Base-by-base conservation (phyloP, 2,888 invertebrate genomes). In the Caenorhabditis sp. region DNA sequence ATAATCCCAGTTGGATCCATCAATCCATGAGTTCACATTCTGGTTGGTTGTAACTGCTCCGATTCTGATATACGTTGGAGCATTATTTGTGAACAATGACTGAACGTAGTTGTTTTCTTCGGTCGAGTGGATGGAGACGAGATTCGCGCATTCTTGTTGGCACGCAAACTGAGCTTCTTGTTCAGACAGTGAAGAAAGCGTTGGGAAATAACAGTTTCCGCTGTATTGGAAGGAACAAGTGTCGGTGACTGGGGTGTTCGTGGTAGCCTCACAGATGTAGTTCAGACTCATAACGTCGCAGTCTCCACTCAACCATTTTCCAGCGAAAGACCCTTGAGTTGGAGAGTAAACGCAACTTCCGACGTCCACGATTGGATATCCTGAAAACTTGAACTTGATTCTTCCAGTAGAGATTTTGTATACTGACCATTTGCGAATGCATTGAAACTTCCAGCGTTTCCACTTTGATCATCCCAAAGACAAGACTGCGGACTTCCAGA, bases 381-480 rank as follows among this genome's bases (percentile, higher is more conserved):
- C 82, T 82, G 19, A 56, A 81, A 41, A 12, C 22, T 16, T 22
- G 24, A 24, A 12, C 26, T 24, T 54, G 5, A 19, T 12, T 3
- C 41, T 24, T 5, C 22, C 12, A 19, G 0, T 41, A 8, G 16
- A 12, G 22, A 1, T 24, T 66, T 47, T 8, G 44, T 3, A 8
- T 16, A 49, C 58, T 0, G 26, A 82, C 81, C 73, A 28, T 31
- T 70, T 10, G 64, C 74, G 49, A 84, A 84, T 12, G n/a, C 63
- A 54, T 80, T 80, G 38, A 70, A 84, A 14, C 5, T 51, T 19
- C 64, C 70, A 14, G 84, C 75, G 51, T 64, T 75, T 66, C 84
- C 84, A 59, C 68, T 81, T 35, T 73, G 64, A 76, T 84, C 84
- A 66, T 77, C 81, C 84, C 84, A 84, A 12, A 74, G n/a, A 44